Percentiles rank a stretch among this genome's conserved stretches.
These are phyloP conservation scores for Ceratitis capitata DNA, from an alignment of 1,140 invertebrate species.

Conservation along the genomic window DNA sequence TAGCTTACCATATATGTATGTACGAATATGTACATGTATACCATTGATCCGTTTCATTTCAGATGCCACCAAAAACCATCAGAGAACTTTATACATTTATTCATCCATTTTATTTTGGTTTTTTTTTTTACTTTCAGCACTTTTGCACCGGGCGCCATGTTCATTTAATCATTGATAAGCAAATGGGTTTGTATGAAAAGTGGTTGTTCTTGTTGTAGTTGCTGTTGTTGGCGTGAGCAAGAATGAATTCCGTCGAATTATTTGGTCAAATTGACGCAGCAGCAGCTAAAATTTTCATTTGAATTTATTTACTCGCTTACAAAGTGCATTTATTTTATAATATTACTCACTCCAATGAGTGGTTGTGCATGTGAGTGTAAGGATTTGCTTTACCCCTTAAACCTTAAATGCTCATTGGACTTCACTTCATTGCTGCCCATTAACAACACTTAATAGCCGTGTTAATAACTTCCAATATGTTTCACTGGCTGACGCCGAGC, in stretches of 20 bases:
- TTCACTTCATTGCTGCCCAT: not conserved
- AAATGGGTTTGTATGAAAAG: not conserved
- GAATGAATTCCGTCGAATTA: not conserved
- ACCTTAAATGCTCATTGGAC: not conserved
- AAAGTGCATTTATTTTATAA: conserved; percentile 2
- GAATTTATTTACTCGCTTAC: conserved; percentile 27
- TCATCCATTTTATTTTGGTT: not conserved
- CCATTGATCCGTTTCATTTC: not conserved
- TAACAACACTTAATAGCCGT: conserved; percentile 7
- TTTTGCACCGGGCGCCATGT: not conserved
- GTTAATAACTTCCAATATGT: conserved; percentile 34
- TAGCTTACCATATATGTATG: too few species aligned
- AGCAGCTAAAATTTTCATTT: conserved; percentile 33
- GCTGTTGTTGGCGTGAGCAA: not conserved
- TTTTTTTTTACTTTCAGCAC: not conserved
- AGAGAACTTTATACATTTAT: too few species aligned
- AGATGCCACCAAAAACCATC: not conserved
- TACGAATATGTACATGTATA: not conserved
- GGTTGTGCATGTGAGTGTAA: not conserved
- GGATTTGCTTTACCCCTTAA: not conserved
- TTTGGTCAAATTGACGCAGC: not conserved
- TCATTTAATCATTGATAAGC: conserved; percentile 7
- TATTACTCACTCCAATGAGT: not conserved
- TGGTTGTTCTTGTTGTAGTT: not conserved
- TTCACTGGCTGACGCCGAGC: not conserved